Conservation (phyloP, 2,888 invertebrate genomes). For the Eulithis prunata region DNA sequence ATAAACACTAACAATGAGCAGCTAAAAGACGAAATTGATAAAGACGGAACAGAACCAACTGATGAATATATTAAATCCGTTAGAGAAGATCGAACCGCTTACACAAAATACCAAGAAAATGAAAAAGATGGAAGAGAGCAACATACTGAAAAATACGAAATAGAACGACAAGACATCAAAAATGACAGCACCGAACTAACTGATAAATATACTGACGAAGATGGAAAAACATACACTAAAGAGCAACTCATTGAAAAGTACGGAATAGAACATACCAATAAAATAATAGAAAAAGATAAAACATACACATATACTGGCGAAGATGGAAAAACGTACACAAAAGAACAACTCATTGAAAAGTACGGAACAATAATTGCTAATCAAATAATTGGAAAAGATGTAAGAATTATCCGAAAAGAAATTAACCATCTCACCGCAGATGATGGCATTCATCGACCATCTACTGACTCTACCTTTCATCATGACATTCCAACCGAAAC, state of each 20-base stretch:
- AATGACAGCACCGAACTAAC: neutral
- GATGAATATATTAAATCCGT: neutral
- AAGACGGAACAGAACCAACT: neutral
- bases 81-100: no score
- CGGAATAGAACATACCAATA: neutral
- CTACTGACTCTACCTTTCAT: slow-evolving; percentile 23
- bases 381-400: neutral
- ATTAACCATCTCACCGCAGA: neutral
- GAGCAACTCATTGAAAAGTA: slow-evolving; percentile 2
- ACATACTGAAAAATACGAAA: neutral
- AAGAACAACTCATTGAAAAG: slow-evolving; percentile 2
- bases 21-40: neutral
- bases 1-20: neutral
- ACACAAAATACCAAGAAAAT: neutral
- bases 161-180: neutral
- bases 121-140: neutral
- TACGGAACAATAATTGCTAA: neutral
- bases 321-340: neutral
- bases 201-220: neutral
- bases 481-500: slow-evolving; percentile 14
- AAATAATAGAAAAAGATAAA: no score
- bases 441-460: neutral
- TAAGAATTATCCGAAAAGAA: neutral
- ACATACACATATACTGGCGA: neutral
- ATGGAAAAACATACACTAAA: neutral